A percentile compares a stretch with the other conserved stretches of the same genome.
phyloP scores from a whole-genome alignment of 2,888 invertebrate species.

The Tillus elongatus region DNA sequence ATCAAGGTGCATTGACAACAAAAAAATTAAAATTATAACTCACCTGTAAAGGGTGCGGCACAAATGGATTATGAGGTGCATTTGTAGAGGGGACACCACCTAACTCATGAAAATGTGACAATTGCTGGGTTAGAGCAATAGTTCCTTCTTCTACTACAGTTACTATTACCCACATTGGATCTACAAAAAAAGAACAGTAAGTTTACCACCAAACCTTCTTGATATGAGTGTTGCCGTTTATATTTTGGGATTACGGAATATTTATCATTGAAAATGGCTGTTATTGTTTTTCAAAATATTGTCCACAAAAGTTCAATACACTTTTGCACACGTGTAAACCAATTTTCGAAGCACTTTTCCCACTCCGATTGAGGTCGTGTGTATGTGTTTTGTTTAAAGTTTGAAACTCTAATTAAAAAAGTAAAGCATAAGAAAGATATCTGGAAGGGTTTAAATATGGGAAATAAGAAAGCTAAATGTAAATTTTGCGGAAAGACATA shows the following conservation, averaged over 20 bases:
- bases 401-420: no score
- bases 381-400: no score
- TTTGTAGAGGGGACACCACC: slow-evolving; percentile 32
- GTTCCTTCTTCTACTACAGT: slow-evolving; percentile 74
- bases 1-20: no score
- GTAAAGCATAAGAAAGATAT: no score
- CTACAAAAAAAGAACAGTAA: slow-evolving; percentile 41
- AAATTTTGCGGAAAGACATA: no score
- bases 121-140: slow-evolving; percentile 70
- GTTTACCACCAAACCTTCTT: not conserved
- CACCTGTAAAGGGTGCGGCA: not conserved
- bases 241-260: not conserved
- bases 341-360: no score
- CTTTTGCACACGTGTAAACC: not conserved
- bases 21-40: no score
- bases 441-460: no score
- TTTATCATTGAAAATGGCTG: not conserved
- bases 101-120: slow-evolving; percentile 51
- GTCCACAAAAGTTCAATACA: slow-evolving; percentile 13
- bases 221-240: no score
- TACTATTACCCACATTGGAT: slow-evolving; percentile 73
- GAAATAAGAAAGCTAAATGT: no score
- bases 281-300: not conserved
- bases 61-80: slow-evolving; percentile 17
- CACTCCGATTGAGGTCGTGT: no score